These are phyloP conservation scores for Chlorospingus semifuscus DNA, from an alignment of 2,797 vertebrate genomes.

Conservation along the genomic window DNA sequence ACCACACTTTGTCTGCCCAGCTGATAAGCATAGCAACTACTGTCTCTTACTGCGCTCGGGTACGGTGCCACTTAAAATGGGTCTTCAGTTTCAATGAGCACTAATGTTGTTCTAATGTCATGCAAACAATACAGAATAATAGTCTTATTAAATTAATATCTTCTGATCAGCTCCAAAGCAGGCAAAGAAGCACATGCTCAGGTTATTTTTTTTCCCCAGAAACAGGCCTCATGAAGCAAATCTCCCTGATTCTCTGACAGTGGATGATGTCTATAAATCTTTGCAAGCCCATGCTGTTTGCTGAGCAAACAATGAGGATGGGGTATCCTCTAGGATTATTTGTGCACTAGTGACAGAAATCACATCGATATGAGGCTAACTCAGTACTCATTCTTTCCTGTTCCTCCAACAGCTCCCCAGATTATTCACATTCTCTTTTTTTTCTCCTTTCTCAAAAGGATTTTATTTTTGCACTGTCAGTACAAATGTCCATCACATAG, in stretches of 20 bases:
- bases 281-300: constrained; percentile 24
- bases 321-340: constrained; percentile 44
- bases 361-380: neutral
- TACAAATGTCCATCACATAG: neutral
- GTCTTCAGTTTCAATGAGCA: neutral
- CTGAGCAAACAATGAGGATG: constrained; percentile 28
- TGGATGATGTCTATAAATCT: constrained; percentile 36
- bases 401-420: neutral
- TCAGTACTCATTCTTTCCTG: neutral
- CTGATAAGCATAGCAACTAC: constrained; percentile 32
- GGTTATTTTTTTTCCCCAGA: neutral
- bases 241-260: constrained; percentile 10
- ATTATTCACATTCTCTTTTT: neutral
- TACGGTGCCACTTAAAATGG: neutral
- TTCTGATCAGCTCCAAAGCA: neutral
- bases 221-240: neutral
- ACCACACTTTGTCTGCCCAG: constrained; percentile 7
- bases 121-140: constrained; percentile 12
- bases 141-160: neutral
- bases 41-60: neutral
- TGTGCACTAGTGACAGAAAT: constrained; percentile 49
- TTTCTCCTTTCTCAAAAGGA: neutral
- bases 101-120: neutral
- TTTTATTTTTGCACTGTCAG: constrained; percentile 3
- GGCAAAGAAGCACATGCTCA: neutral